phyloP scores from a whole-genome alignment of 2,113 vertebrate species.

The Urocitellus parryii region DNA sequence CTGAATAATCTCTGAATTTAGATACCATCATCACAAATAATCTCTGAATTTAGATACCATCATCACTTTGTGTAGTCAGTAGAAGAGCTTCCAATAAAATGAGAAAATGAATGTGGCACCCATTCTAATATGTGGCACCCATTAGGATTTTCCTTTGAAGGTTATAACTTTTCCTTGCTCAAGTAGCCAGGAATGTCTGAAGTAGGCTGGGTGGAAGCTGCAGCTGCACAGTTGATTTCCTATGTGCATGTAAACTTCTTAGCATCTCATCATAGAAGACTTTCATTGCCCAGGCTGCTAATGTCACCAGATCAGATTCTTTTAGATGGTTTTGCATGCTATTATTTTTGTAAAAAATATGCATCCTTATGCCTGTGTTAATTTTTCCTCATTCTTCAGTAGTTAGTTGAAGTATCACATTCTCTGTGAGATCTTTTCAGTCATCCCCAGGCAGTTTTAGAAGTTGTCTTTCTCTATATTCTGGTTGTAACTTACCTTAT shows the following conservation, averaged over 20 bases:
- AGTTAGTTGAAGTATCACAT: background rate
- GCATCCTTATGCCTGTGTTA: background rate
- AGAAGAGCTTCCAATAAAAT: background rate
- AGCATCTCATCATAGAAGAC: background rate
- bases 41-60: slow-evolving; percentile 31
- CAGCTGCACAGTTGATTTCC: background rate
- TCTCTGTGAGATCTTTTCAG: slow-evolving; percentile 14
- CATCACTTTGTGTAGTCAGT: background rate
- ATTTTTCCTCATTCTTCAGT: background rate
- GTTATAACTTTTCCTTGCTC: background rate
- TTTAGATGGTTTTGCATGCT: background rate
- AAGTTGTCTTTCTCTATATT: background rate
- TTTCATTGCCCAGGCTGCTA: background rate
- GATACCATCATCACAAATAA: background rate
- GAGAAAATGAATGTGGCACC: background rate
- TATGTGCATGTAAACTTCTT: background rate
- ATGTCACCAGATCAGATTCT: background rate
- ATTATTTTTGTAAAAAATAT: background rate
- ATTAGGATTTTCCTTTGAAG: background rate
- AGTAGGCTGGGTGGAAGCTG: background rate
- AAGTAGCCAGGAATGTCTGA: background rate
- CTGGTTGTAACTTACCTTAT: background rate
- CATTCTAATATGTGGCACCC: background rate
- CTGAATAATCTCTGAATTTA: slow-evolving; percentile 36
- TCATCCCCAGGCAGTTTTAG: background rate